Evolutionary conservation across 2,113 vertebrate species (phyloP), one percentile per base, ranked within the genome.

Genomic region (Platysternon megacephalum): DNA sequence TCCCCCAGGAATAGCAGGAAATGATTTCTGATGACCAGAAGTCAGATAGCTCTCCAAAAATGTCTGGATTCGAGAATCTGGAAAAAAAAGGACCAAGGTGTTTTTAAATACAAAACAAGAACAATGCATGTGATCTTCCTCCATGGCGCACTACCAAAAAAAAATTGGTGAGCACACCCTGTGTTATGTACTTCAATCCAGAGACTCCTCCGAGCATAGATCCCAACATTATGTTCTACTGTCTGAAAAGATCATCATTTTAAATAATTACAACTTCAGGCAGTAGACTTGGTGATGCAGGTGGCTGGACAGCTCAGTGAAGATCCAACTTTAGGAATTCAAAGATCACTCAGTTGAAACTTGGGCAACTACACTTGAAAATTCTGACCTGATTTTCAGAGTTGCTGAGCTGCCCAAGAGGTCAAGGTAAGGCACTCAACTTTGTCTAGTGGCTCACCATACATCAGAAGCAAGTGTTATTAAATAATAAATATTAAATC

Each of bases 31-130:
- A 58, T 98, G 98, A 91, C 98, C 97, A 32, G 98, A 98, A 84
- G 98, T 98, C 96, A 99, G 98, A 56, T 98, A 98, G 61, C 97
- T 98, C 96, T 99, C 98, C 88, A 99, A 98, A 97, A 99, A 99
- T 80, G 96, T 98, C 65, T 99, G 98, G 94, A 99, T 98, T 82
- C 99, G 98, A 78, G 98, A 98, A 91, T 99, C 99, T 99, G 48
- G 97, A 49, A 21, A 56, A 68, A 96, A 82, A 46, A 3, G 48
- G 82, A 94, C 39, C 84, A 76, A 3, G 11, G 26, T 91, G 91
- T 68, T 91, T 94, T 74, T 79, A 51, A 2, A 65, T 28, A 44
- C 86, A 35, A 42, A 0, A 8, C 86, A 19, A 2, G 22, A 1
- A 87, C n/a, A 85, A 88, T 53, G 1, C 52, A 39, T 0, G 1